Base-by-base conservation (phyloP, 2,113 vertebrate genomes). In the Vulpes vulpes region DNA sequence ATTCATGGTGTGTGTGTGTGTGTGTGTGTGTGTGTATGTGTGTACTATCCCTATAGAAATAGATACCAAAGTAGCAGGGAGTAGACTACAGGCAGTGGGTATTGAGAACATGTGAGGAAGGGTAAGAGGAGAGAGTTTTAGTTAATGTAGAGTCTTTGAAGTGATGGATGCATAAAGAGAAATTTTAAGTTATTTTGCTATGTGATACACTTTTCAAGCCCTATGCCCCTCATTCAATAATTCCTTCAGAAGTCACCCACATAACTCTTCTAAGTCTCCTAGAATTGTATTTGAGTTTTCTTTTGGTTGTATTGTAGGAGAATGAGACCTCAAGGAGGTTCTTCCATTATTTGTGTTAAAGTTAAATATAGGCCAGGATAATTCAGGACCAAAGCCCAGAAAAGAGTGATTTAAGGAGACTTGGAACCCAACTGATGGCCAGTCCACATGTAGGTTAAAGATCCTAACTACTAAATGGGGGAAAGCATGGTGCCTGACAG, bases 311-410 rank as follows among this genome's bases (percentile, higher is more conserved):
- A 60, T 43, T 91, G 6, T 51, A 71, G 16, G 15, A 94, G 76
- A 94, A 83, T 84, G 12, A 80, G 30, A 79, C 7, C 49, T 89
- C 60, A 53, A 60, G 14, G 27, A 25, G 20, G 14, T 86, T 89
- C 19, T 84, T 94, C 35, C 64, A n/a, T 89, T 89, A 84, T 92
- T 73, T 84, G 49, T 11, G 32, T 82, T 78, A 60, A 73, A 65
- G 49, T 85, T 73, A 94, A 57, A 38, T 35, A 79, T 35, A 73
- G n/a, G 27, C 16, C 32, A 74, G 30, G 23, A 92, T 43, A 43
- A 43, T 43, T 43, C 23, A 19, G 16, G 10, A 17, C 17, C 65
- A 86, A 86, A 81, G 17, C 55, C 60, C n/a, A 69, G 57, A 55
- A 89, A 92, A 85, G 23, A 92, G 32, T 65, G 57, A 89, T 49